Percentiles rank a stretch among this genome's conserved stretches.
Conservation (phyloP, 2,797 vertebrate genomes). For the Coreius guichenoti region DNA sequence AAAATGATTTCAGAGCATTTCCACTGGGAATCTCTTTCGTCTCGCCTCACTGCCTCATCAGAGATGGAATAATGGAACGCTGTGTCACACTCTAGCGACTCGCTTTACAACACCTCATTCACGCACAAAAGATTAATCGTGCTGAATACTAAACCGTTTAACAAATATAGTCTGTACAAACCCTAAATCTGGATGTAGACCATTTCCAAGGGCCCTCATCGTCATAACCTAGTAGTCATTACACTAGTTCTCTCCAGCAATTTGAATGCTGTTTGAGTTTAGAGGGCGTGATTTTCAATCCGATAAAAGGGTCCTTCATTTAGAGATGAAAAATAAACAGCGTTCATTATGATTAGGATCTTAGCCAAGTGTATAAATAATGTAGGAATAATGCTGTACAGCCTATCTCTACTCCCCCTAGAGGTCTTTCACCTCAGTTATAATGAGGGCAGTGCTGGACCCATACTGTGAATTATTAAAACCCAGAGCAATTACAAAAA, state of each 20-base stretch:
- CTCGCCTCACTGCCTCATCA: conserved; percentile 25
- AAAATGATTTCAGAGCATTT: conserved; percentile 42
- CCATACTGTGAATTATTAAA: conserved; percentile 61
- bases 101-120: conserved; percentile 26
- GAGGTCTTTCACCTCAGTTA: conserved; percentile 43
- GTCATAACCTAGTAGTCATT: conserved; percentile 20
- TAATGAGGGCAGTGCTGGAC: conserved; percentile 55
- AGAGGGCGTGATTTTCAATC: conserved; percentile 21
- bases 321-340: conserved; percentile 54
- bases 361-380: conserved; percentile 60
- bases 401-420: conserved; percentile 38
- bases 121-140: conserved; percentile 35
- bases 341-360: conserved; percentile 59
- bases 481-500: conserved; percentile 57
- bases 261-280: conserved; percentile 2
- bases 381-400: conserved; percentile 55
- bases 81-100: not conserved
- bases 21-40: conserved; percentile 33
- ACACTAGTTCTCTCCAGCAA: conserved; percentile 7
- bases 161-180: not conserved
- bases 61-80: conserved; percentile 45
- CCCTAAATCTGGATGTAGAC: conserved; percentile 1
- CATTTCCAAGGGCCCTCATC: not conserved
- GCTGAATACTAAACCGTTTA: conserved; percentile 26
- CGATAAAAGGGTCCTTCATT: conserved; percentile 30